Percentiles rank a stretch among this genome's conserved stretches.
Evolutionary conservation across 2,797 vertebrate genomes (phyloP).

Genomic region (Clarias platycephalus): DNA sequence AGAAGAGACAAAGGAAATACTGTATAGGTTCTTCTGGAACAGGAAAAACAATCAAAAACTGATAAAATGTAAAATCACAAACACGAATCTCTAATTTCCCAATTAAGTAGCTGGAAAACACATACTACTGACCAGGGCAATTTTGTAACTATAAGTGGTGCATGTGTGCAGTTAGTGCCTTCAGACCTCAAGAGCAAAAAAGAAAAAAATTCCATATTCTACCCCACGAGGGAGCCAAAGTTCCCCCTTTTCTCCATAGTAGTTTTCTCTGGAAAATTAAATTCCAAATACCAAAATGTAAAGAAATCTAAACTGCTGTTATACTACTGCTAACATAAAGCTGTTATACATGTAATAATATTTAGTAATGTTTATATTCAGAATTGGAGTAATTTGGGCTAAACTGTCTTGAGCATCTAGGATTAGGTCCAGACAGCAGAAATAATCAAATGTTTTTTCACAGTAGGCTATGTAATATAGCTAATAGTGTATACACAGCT

Average conservation of each 20-base stretch:
- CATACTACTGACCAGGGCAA: background rate
- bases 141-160: background rate
- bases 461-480: background rate
- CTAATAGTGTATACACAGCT: background rate
- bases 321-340: too few relatives aligned
- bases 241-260: background rate
- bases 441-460: background rate
- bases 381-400: background rate
- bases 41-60: background rate
- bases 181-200: background rate
- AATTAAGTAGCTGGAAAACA: background rate
- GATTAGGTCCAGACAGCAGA: background rate
- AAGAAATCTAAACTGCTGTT: background rate
- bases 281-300: background rate
- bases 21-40: background rate
- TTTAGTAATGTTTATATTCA: background rate
- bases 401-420: background rate
- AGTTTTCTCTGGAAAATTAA: background rate
- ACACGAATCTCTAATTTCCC: background rate
- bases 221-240: constrained; percentile 40
- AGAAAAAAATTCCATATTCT: background rate
- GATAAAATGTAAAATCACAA: background rate
- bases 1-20: background rate
- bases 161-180: background rate
- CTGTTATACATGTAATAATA: background rate